Percentiles rank a stretch among this genome's conserved stretches.
These are phyloP conservation scores for Exocentrus adspersus DNA, from an alignment of 2,888 invertebrate genomes.

Conservation along the genomic window DNA sequence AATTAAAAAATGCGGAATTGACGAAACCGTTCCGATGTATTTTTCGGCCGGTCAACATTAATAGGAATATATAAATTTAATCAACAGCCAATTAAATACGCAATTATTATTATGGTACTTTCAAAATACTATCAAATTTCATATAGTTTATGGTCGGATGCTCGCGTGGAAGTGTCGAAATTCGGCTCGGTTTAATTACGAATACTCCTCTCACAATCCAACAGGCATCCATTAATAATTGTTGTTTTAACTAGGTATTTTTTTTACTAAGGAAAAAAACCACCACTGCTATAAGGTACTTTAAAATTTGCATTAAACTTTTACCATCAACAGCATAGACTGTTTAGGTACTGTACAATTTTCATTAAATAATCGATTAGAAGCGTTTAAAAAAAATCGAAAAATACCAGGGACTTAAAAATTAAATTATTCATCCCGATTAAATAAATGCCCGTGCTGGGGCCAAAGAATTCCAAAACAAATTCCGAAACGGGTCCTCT, in stretches of 20 bases:
- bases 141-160: neutral
- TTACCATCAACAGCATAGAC: too few relatives aligned
- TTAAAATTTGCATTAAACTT: too few relatives aligned
- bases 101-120: conserved; percentile 3
- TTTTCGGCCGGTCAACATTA: neutral
- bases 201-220: neutral
- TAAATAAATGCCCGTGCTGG: neutral
- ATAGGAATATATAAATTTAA: conserved; percentile 2
- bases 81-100: conserved; percentile 5
- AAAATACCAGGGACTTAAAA: neutral
- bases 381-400: too few relatives aligned
- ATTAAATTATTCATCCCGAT: conserved; percentile 6
- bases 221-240: neutral
- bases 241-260: neutral
- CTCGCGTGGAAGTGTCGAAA: neutral
- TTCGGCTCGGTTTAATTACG: neutral
- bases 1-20: neutral
- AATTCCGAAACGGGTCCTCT: conserved; percentile 15
- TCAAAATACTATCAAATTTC: conserved; percentile 12
- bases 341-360: too few relatives aligned
- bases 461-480: neutral
- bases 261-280: neutral
- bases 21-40: neutral
- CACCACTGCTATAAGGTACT: too few relatives aligned
- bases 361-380: too few relatives aligned